These are phyloP conservation scores for Mactromeris polynyma DNA, from an alignment of 2,888 invertebrate genomes.

Conservation along the genomic window DNA sequence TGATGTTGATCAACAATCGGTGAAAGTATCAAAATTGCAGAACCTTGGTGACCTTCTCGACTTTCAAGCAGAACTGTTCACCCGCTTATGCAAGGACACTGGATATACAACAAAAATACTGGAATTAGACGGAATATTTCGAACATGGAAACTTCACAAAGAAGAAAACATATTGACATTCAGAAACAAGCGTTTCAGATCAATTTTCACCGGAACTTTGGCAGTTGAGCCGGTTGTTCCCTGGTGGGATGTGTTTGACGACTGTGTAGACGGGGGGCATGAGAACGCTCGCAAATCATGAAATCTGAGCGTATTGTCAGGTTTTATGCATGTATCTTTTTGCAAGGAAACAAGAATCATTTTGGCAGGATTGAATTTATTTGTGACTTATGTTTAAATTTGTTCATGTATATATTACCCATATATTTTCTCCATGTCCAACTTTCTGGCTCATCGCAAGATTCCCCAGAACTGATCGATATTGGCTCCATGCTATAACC, in stretches of 20 bases:
- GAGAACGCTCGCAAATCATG: too few species aligned
- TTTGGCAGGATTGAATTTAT: too few species aligned
- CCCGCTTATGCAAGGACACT: background rate
- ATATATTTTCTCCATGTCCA: too few species aligned
- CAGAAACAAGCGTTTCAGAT: slow-evolving; percentile 17
- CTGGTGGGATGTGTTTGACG: background rate
- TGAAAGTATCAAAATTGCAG: background rate
- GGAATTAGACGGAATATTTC: background rate
- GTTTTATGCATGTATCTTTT: too few species aligned
- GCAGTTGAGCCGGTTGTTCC: background rate
- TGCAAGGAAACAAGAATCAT: too few species aligned
- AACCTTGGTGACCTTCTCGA: background rate
- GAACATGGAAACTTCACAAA: background rate
- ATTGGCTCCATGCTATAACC: too few species aligned
- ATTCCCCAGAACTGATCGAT: too few species aligned
- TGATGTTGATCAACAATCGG: background rate
- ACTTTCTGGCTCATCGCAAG: too few species aligned
- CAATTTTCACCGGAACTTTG: slow-evolving; percentile 10
- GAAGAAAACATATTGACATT: background rate
- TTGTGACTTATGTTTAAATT: too few species aligned
- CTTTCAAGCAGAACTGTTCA: background rate
- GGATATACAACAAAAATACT: background rate
- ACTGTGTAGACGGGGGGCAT: background rate
- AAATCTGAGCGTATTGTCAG: too few species aligned
- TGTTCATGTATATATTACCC: too few species aligned